Evolutionary conservation across 2,797 vertebrate genomes (phyloP).

Genomic region (Simalia tracyae): DNA sequence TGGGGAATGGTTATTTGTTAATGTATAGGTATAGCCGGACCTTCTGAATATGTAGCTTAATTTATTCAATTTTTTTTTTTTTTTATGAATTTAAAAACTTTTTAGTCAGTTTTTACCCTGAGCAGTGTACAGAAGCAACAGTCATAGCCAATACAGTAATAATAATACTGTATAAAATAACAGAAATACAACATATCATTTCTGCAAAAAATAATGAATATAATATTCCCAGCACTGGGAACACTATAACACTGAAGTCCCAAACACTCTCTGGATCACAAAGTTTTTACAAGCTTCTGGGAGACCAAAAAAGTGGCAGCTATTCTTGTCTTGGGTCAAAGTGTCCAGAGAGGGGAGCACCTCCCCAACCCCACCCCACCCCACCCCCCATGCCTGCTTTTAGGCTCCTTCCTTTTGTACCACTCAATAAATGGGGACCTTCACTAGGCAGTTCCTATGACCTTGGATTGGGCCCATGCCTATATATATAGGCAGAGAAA

Average conservation of each 20-base stretch:
- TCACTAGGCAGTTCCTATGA: background rate
- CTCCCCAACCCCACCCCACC: background rate
- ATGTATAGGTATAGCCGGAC: background rate
- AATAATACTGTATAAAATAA: background rate
- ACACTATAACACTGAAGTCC: background rate
- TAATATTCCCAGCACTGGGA: background rate
- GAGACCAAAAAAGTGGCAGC: background rate
- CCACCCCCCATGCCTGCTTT: background rate
- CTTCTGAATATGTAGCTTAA: background rate
- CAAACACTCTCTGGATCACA: background rate
- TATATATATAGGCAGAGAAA: background rate
- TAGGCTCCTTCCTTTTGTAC: background rate
- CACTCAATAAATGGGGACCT: background rate
- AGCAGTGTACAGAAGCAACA: background rate
- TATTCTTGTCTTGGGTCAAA: background rate
- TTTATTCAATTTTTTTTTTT: background rate
- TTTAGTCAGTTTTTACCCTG: background rate
- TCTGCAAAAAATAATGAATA: background rate
- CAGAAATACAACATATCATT: background rate
- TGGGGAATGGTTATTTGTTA: background rate
- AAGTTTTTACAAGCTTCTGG: background rate
- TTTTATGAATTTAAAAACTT: background rate
- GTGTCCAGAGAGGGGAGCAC: background rate
- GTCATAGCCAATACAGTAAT: background rate
- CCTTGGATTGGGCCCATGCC: background rate